These are phyloP conservation scores for Zaprionus taronus DNA, from an alignment of 1,140 invertebrate genomes.

Conservation along the genomic window DNA sequence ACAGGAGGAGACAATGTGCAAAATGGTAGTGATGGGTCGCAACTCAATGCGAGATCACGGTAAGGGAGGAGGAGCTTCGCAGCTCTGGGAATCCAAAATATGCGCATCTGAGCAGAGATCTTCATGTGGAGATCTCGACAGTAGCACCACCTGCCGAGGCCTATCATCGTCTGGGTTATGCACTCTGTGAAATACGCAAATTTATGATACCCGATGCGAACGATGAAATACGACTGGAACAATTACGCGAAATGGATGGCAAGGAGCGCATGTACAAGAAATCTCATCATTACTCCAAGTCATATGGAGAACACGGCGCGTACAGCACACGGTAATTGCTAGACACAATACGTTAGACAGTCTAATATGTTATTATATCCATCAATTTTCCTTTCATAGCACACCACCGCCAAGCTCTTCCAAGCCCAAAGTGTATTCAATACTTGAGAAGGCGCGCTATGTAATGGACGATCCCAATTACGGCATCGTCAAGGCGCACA, in stretches of 20 bases:
- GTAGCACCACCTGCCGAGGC: constrained; percentile 95
- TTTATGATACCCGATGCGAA: constrained; percentile 90
- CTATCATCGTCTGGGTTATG: constrained; percentile 95
- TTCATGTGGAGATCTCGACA: constrained; percentile 97
- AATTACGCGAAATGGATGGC: constrained; percentile 89
- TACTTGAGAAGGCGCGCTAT: constrained; percentile 91
- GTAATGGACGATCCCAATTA: constrained; percentile 91
- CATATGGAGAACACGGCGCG: constrained; percentile 74
- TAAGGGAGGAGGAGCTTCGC: constrained; percentile 95
- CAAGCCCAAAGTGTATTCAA: constrained; percentile 91
- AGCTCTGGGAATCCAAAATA: constrained; percentile 96
- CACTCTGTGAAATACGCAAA: constrained; percentile 91
- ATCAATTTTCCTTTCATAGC: constrained; percentile 33
- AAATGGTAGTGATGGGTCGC: constrained; percentile 96
- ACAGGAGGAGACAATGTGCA: constrained; percentile 97
- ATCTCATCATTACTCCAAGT: constrained; percentile 78
- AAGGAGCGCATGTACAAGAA: constrained; percentile 80
- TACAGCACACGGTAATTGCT: constrained; percentile 66
- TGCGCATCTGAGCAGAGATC: constrained; percentile 94
- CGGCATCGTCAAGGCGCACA: constrained; percentile 79
- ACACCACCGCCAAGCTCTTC: constrained; percentile 85
- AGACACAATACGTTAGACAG: background rate
- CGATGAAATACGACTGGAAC: constrained; percentile 92
- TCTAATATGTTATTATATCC: constrained; percentile 1
- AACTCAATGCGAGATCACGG: constrained; percentile 97